phyloP scores from a whole-genome alignment of 2,113 vertebrate genomes.

The Smithornis capensis region DNA sequence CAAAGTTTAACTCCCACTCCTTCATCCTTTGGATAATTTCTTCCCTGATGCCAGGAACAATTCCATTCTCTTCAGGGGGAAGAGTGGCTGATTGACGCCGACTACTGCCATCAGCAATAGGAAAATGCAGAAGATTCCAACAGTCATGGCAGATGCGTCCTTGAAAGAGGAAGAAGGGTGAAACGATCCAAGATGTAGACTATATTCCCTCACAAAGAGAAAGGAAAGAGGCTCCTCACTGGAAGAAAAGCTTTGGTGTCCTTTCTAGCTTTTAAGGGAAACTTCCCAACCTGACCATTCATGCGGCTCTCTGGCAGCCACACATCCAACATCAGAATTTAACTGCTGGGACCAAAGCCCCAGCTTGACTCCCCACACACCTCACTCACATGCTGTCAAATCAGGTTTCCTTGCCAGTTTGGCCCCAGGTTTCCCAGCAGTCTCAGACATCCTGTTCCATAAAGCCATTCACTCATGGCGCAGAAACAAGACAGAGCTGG shows the following conservation, averaged over 20 bases:
- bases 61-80: background rate
- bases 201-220: background rate
- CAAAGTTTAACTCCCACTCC: background rate
- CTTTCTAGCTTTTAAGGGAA: background rate
- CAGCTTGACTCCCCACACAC: background rate
- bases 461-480: background rate
- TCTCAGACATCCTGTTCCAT: background rate
- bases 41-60: fast-evolving
- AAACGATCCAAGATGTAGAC: background rate
- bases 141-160: background rate
- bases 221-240: fast-evolving
- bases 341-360: background rate
- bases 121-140: background rate
- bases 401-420: background rate
- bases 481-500: background rate
- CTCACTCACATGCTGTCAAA: background rate
- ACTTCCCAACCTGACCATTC: background rate
- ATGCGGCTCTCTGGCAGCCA: background rate
- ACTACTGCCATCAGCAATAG: background rate
- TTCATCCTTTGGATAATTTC: background rate
- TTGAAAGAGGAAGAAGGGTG: background rate
- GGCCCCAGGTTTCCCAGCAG: background rate
- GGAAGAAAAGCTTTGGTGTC: background rate
- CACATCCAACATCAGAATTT: background rate
- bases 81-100: fast-evolving